phyloP scores from a whole-genome alignment of 2,113 vertebrate species.

The Anolis carolinensis region DNA sequence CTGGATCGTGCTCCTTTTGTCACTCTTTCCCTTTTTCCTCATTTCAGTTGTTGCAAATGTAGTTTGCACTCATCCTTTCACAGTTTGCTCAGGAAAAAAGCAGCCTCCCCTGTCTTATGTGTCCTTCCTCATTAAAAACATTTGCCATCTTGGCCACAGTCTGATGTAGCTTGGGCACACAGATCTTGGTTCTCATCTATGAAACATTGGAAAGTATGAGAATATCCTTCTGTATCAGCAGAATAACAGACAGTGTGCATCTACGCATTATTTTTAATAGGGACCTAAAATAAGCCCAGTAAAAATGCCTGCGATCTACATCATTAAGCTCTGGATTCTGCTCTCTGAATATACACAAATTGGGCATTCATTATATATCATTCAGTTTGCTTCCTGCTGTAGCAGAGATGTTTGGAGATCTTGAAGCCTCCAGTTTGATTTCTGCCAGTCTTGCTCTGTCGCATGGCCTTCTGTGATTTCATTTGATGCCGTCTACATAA shows the following conservation, averaged over 20 bases:
- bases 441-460: background rate
- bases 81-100: too few relatives aligned
- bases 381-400: background rate
- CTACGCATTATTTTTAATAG: too few relatives aligned
- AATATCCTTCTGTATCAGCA: background rate
- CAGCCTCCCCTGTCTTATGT: too few relatives aligned
- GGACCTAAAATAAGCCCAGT: background rate
- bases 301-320: background rate
- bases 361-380: background rate
- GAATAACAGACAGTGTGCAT: background rate
- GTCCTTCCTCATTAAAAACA: too few relatives aligned
- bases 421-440: background rate
- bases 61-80: too few relatives aligned
- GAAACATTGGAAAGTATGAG: background rate
- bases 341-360: background rate
- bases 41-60: too few relatives aligned
- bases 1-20: too few relatives aligned
- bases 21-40: background rate
- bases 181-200: too few relatives aligned
- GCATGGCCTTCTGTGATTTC: background rate
- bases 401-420: background rate
- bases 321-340: background rate
- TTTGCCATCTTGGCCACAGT: too few relatives aligned
- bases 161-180: too few relatives aligned
- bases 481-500: background rate